These are phyloP conservation scores for Escarpia spicata DNA, from an alignment of 2,888 invertebrate species.

Conservation along the genomic window DNA sequence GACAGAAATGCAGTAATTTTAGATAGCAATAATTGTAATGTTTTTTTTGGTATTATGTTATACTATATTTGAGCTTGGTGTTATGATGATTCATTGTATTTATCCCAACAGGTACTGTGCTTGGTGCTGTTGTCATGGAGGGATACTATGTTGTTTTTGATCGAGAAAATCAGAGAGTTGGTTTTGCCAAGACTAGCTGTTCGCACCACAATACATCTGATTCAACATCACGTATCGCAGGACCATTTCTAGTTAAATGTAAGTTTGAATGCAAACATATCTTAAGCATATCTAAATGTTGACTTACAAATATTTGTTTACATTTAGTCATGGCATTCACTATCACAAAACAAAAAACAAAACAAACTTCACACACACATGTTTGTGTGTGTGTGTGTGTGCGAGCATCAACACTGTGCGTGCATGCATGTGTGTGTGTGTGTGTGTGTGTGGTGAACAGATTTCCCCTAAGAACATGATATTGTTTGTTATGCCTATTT, in stretches of 20 bases:
- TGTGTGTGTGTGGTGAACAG: no score
- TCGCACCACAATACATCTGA: conserved; percentile 20
- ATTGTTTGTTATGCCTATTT: no score
- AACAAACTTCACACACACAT: no score
- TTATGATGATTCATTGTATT: not conserved
- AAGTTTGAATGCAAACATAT: not conserved
- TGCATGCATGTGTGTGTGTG: no score
- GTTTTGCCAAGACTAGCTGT: conserved; percentile 62
- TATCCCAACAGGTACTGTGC: conserved; percentile 55
- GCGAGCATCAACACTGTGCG: no score
- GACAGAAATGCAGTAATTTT: not conserved
- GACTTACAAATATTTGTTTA: not conserved
- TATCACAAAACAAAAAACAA: no score
- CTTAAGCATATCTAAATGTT: not conserved
- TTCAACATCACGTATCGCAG: conserved; percentile 21
- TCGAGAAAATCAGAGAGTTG: conserved; percentile 56
- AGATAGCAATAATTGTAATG: not conserved
- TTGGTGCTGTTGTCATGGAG: conserved; percentile 66
- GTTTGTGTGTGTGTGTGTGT: no score
- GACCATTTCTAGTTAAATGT: conserved; percentile 30
- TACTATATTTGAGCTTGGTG: not conserved
- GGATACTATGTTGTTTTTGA: conserved; percentile 66
- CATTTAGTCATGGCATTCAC: not conserved
- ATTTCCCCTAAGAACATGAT: no score
- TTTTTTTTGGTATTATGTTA: not conserved